Percentiles rank a stretch among this genome's conserved stretches.
Conservation (phyloP, 2,797 vertebrate genomes). For the Botia kubotai region DNA sequence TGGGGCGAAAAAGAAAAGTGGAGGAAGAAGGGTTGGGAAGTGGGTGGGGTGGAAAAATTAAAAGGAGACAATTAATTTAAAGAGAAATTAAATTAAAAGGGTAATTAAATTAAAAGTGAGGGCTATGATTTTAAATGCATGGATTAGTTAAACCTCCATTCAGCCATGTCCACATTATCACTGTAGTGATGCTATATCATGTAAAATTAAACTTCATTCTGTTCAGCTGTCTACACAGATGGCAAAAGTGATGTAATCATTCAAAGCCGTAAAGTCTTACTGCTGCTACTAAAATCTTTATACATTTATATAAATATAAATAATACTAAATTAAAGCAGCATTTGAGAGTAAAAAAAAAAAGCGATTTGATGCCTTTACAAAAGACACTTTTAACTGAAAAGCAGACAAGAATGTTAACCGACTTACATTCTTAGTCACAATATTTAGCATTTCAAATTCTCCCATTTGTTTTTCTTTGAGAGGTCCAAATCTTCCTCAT, state of each 20-base stretch:
- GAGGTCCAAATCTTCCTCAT: background rate
- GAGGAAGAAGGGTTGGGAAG: constrained; percentile 19
- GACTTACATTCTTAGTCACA: no score
- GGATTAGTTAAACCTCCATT: constrained; percentile 27
- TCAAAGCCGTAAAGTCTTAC: constrained; percentile 37
- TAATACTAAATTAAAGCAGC: no score
- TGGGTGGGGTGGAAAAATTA: constrained; percentile 4
- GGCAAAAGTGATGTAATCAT: constrained; percentile 55
- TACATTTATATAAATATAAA: no score
- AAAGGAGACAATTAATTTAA: constrained; percentile 31
- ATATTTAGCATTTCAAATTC: no score
- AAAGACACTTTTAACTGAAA: no score
- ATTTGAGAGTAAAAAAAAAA: no score
- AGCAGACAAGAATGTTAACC: no score
- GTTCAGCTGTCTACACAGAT: constrained; percentile 61
- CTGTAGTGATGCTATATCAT: constrained; percentile 49
- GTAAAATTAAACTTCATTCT: constrained; percentile 44
- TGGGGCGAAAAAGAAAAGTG: constrained; percentile 35
- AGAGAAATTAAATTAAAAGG: constrained; percentile 22
- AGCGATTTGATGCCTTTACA: no score
- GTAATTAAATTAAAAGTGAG: constrained; percentile 12
- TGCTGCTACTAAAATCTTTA: constrained; percentile 25
- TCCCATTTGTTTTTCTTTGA: background rate
- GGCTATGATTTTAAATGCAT: constrained; percentile 40
- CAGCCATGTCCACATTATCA: constrained; percentile 40